These are phyloP conservation scores for Cheirogaleus medius DNA, from an alignment of 2,113 vertebrate species.

Conservation along the genomic window DNA sequence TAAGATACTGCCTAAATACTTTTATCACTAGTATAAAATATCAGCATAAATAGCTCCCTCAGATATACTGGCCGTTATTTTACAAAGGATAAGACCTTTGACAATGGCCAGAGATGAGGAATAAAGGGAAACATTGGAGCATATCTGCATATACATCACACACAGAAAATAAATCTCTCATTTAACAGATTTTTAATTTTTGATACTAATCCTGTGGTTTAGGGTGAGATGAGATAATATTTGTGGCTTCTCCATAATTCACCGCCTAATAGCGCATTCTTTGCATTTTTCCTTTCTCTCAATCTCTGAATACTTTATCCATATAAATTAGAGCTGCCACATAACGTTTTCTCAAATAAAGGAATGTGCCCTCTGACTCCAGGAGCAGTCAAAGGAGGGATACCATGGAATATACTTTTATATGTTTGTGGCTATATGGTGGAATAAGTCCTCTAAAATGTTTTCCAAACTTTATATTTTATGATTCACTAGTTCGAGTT, in stretches of 20 bases:
- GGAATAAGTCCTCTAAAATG: neutral
- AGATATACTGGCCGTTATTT: neutral
- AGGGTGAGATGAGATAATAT: neutral
- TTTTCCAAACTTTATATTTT: neutral
- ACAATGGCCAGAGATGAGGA: neutral
- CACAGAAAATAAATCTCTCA: neutral
- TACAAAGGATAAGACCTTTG: neutral
- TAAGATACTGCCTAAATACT: neutral
- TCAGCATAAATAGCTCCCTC: neutral
- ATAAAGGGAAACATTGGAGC: neutral
- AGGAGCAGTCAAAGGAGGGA: neutral
- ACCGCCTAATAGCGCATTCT: neutral
- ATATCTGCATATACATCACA: neutral
- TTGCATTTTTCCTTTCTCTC: neutral
- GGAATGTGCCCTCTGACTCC: neutral
- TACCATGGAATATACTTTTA: neutral
- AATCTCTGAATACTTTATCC: neutral
- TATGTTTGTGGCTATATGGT: neutral
- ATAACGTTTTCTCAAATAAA: neutral
- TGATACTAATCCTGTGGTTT: neutral
- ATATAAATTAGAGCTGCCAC: neutral
- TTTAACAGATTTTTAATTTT: neutral
- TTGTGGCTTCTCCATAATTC: neutral
- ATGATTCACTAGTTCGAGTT: neutral
- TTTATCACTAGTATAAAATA: neutral